Evolutionary conservation across 1,140 invertebrate species (phyloP), one percentile per base, ranked within the genome.

Genomic region (Marisa cornuarietis): DNA sequence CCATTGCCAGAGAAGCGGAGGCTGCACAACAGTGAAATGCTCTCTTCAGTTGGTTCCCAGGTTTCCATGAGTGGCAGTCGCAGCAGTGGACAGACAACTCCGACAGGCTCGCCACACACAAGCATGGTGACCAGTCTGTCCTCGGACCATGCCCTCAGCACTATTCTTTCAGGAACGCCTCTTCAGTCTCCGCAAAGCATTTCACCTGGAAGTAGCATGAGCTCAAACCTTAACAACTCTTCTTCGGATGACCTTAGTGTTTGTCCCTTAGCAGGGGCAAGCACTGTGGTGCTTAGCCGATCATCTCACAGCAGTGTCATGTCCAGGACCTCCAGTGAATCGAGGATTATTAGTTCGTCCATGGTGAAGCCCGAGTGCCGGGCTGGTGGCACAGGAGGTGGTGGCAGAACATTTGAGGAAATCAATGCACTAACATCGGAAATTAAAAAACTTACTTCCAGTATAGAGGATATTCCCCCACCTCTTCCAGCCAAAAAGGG

Each of bases 401-500:
- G 18, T n/a, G 80, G 76, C 4, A 83, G 84, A 61, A 84, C 87
- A 18, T 85, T 86, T 54, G 84, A 86, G 61, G 86, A 89, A 58
- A 88, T 90, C 49, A 89, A 90, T 78, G 81, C 88, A 75, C 76
- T 90, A 69, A 90, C 89, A 13, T 82, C 83, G 69, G 80, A 87
- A 80, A 89, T 90, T 31, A 83, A 88, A 62, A 79, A 85, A 66
- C 78, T 90, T 80, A 90, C 89, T n/a, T 81, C 85, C 31, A 85
- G 86, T 74, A 89, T 89, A 71, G 86, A 87, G 58, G 86, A 85
- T 14, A 85, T 83, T 62, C 82, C 86, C 8, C 95, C 94, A 81
- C 95, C 95, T 16, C 87, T 95, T 75, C 95, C 95, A n/a, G 95
- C 94, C 42, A 95, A 95, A 89, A 93, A 94, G 87, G 93, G 92